These are phyloP conservation scores for Holotrichia oblita DNA, from an alignment of 1,140 invertebrate species.

Conservation along the genomic window DNA sequence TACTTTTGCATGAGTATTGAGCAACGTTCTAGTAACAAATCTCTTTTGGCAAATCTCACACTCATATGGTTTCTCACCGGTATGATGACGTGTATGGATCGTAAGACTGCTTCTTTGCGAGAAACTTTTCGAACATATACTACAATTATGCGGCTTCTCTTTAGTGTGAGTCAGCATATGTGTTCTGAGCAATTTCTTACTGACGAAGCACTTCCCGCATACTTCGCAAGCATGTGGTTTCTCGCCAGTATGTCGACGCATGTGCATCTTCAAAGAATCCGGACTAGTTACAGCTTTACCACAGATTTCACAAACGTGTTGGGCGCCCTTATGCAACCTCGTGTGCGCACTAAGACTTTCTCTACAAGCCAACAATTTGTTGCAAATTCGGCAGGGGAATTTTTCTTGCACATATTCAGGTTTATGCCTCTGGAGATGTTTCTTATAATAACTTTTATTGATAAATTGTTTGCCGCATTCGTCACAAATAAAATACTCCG, in stretches of 20 bases:
- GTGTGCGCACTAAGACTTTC: conserved; percentile 72
- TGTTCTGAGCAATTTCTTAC: background rate
- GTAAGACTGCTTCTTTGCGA: conserved; percentile 54
- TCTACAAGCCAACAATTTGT: conserved; percentile 72
- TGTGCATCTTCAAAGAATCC: conserved; percentile 50
- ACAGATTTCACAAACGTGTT: conserved; percentile 43
- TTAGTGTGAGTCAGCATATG: conserved; percentile 49
- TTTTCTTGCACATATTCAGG: background rate
- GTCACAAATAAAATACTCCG: background rate
- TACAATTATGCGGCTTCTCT: conserved; percentile 64
- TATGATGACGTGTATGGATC: conserved; percentile 31
- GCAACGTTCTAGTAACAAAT: conserved; percentile 60
- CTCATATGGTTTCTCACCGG: conserved; percentile 56
- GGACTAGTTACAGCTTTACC: background rate
- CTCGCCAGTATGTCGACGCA: conserved; percentile 36
- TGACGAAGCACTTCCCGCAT: conserved; percentile 52
- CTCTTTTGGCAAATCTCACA: conserved; percentile 64
- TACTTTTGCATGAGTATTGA: background rate
- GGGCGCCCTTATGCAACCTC: conserved; percentile 67
- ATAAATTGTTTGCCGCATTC: conserved; percentile 31
- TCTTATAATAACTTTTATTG: conserved; percentile 17
- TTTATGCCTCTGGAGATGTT: background rate
- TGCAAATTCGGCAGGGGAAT: conserved; percentile 61
- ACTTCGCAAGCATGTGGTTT: conserved; percentile 52
- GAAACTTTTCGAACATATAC: conserved; percentile 68